A percentile compares a stretch with the other conserved stretches of the same genome.
phyloP scores from a whole-genome alignment of 2,888 invertebrate species.

The Drosophila paracracens region DNA sequence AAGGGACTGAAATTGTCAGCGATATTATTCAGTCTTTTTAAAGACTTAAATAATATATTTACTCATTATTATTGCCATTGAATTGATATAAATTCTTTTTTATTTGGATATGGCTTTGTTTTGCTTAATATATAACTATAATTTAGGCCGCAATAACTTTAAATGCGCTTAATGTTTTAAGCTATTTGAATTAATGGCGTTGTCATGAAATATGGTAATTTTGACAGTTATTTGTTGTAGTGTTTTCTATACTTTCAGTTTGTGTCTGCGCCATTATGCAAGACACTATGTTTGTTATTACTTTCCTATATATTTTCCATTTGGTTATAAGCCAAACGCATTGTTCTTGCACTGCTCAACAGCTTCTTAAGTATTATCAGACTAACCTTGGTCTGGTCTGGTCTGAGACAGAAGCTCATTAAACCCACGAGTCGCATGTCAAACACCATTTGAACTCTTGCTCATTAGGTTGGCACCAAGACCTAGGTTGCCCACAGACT shows the following conservation, averaged over 20 bases:
- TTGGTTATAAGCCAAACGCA: constrained; percentile 14
- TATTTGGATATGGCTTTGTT: background rate
- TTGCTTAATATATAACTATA: background rate
- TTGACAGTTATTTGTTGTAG: constrained; percentile 45
- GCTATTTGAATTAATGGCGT: constrained; percentile 71
- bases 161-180: constrained; percentile 5
- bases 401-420: constrained; percentile 36
- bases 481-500: constrained; percentile 12
- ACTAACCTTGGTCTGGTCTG: constrained; percentile 43
- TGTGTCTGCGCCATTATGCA: constrained; percentile 42
- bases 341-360: constrained; percentile 31
- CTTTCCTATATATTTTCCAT: background rate
- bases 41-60: background rate
- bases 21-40: background rate
- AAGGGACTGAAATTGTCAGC: background rate
- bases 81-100: background rate
- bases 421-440: constrained; percentile 65
- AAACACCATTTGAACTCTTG: constrained; percentile 62
- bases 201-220: constrained; percentile 67
- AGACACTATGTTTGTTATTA: constrained; percentile 21
- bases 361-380: constrained; percentile 10
- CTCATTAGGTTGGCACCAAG: constrained; percentile 24
- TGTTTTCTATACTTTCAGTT: constrained; percentile 13
- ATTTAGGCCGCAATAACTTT: background rate
- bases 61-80: background rate